Conservation (phyloP, 2,113 vertebrate genomes). For the Pomatostomus ruficeps region DNA sequence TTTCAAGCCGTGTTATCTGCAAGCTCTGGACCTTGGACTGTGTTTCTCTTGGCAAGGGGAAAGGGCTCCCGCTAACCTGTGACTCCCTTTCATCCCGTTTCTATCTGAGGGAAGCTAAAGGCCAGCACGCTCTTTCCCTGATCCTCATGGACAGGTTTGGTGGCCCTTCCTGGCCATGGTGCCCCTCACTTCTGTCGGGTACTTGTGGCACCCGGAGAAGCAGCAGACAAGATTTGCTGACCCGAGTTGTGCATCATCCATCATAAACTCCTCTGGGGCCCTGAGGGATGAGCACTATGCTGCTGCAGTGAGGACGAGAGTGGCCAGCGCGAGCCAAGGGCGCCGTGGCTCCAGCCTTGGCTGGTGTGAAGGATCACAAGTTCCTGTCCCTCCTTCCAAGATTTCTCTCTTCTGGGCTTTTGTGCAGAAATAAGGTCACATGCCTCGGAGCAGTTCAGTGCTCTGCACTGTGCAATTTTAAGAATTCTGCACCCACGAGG, state of each 20-base stretch:
- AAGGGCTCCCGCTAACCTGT: not conserved
- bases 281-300: rapidly evolving
- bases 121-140: not conserved
- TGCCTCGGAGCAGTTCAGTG: not conserved
- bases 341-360: not conserved
- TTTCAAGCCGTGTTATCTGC: not conserved
- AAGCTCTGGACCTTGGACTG: not conserved
- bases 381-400: not conserved
- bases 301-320: not conserved
- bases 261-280: not conserved
- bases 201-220: not conserved
- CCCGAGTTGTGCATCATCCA: not conserved
- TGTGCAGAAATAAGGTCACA: not conserved
- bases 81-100: not conserved
- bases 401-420: not conserved
- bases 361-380: not conserved
- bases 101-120: not conserved
- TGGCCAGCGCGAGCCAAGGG: not conserved
- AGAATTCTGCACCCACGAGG: not conserved
- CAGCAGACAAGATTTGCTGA: not conserved
- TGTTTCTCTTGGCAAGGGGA: slow-evolving; percentile 4
- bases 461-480: not conserved
- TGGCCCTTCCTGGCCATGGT: not conserved
- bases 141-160: not conserved
- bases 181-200: rapidly evolving